Conservation (phyloP, 92 coral and sea anemone species). For the Porites lobata region DNA sequence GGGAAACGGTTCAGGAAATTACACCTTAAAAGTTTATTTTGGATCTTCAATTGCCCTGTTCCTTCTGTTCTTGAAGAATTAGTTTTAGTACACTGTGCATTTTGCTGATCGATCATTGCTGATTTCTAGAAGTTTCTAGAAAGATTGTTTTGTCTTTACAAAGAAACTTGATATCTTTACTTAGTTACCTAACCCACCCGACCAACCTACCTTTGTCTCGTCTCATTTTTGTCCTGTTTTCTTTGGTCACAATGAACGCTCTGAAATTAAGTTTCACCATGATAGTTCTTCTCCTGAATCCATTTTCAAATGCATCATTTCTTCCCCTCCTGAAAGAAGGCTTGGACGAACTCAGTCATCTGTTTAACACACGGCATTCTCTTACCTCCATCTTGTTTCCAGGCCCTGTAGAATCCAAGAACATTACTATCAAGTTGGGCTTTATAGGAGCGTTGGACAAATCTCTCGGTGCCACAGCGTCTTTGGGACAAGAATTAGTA, state of each 20-base stretch:
- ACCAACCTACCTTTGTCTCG: not conserved
- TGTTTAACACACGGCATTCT: slow-evolving; percentile 10
- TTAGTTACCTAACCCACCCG: not conserved
- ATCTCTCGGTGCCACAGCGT: slow-evolving; percentile 90
- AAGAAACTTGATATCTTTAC: slow-evolving; percentile 34
- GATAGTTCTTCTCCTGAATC: not conserved
- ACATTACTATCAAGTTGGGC: slow-evolving; percentile 94
- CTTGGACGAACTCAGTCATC: slow-evolving; percentile 9
- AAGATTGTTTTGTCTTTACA: slow-evolving; percentile 14
- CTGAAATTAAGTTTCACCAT: not conserved
- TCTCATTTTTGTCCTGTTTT: slow-evolving; percentile 11
- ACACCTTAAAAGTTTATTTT: slow-evolving; percentile 28
- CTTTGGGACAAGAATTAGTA: slow-evolving; percentile 92
- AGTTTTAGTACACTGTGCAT: not conserved
- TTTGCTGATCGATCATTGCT: not conserved
- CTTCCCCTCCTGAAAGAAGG: slow-evolving; percentile 7
- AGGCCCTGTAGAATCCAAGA: slow-evolving; percentile 76
- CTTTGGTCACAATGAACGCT: slow-evolving; percentile 14
- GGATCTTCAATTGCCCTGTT: slow-evolving; percentile 13
- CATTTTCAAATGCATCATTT: slow-evolving; percentile 25
- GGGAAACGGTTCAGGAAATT: slow-evolving; percentile 39
- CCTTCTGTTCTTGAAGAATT: not conserved
- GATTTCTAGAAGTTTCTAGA: slow-evolving; percentile 26
- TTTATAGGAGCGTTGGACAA: slow-evolving; percentile 94
- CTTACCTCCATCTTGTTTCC: slow-evolving; percentile 45